Conservation (phyloP, 2,113 vertebrate genomes). For the Turdus rufiventris region DNA sequence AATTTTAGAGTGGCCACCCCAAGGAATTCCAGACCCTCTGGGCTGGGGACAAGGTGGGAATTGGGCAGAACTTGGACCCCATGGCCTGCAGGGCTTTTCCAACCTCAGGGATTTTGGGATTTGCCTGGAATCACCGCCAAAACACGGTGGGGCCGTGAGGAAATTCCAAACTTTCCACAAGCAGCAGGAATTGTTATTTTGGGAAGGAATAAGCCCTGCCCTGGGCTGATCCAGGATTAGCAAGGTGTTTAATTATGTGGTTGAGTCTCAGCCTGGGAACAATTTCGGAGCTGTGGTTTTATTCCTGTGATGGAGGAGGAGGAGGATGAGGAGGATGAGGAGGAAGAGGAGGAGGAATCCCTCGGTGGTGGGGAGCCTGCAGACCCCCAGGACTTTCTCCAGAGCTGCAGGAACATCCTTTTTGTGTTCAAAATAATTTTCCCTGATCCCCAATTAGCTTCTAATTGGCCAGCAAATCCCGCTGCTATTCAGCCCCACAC, state of each 20-base stretch:
- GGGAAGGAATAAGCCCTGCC: not conserved
- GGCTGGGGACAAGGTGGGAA: not conserved
- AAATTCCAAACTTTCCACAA: not conserved
- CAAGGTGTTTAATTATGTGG: not conserved
- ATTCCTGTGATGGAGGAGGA: rapidly evolving
- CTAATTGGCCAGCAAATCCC: not conserved
- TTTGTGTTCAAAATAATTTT: not conserved
- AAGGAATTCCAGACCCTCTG: rapidly evolving
- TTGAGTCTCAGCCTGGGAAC: not conserved
- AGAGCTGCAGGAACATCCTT: not conserved
- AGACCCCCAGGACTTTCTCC: not conserved
- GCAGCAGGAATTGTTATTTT: not conserved
- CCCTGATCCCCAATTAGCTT: not conserved
- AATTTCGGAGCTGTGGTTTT: not conserved
- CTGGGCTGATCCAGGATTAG: not conserved
- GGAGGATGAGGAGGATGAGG: not conserved
- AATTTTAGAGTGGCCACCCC: rapidly evolving
- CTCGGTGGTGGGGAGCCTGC: not conserved
- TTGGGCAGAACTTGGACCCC: rapidly evolving
- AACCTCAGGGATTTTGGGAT: not conserved
- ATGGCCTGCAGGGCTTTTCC: not conserved
- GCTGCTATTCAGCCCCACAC: not conserved
- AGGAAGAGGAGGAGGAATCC: not conserved
- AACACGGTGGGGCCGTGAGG: rapidly evolving
- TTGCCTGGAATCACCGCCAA: not conserved